These are phyloP conservation scores for Hylaeus volcanicus DNA, from an alignment of 1,140 invertebrate genomes.

Conservation along the genomic window DNA sequence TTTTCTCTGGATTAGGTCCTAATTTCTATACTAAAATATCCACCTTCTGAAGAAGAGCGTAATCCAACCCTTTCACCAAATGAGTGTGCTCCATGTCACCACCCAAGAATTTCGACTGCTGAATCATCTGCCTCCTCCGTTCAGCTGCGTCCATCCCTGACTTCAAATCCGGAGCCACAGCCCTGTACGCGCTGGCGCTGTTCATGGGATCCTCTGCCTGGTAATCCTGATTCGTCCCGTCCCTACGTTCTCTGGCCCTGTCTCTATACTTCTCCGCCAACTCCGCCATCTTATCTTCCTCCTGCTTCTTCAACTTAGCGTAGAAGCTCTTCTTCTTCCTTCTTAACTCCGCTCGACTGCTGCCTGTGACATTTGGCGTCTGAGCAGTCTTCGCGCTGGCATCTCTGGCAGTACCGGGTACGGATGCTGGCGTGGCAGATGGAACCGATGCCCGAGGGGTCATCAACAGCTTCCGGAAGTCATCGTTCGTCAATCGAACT, in stretches of 20 bases:
- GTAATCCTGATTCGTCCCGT: conserved; percentile 91
- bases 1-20: no score
- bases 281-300: conserved; percentile 97
- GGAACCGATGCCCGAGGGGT: conserved; percentile 90
- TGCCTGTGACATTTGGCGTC: conserved; percentile 75
- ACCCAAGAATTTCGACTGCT: conserved; percentile 99
- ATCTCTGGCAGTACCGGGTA: conserved; percentile 82
- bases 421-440: conserved; percentile 77
- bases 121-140: conserved; percentile 95
- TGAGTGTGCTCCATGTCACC: conserved; percentile 99
- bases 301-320: conserved; percentile 96
- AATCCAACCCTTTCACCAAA: conserved; percentile 99
- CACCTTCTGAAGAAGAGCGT: conserved; percentile 98
- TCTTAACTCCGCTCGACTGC: conserved; percentile 86
- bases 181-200: conserved; percentile 94
- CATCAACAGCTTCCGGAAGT: conserved; percentile 97
- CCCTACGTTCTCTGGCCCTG: conserved; percentile 94
- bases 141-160: conserved; percentile 97
- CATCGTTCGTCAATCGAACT: conserved; percentile 94
- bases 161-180: conserved; percentile 97
- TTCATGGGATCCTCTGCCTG: conserved; percentile 91
- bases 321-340: conserved; percentile 95
- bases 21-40: conserved; percentile 30
- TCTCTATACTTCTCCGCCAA: conserved; percentile 97
- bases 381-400: conserved; percentile 82